Base-by-base conservation (phyloP, 2,797 vertebrate genomes). In the Myripristis murdjan region DNA sequence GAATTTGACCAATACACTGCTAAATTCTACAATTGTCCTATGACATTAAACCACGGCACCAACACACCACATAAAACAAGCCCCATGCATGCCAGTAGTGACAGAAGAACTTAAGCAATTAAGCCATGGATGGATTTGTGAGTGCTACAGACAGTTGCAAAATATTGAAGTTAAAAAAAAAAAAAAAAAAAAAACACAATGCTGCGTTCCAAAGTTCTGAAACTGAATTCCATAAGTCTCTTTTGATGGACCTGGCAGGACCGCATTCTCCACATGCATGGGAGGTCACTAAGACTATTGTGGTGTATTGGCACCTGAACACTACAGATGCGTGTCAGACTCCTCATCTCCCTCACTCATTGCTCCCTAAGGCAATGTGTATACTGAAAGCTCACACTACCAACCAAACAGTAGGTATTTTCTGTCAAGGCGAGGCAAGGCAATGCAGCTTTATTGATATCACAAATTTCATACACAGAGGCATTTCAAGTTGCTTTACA, bases 241-340 rank as follows among this genome's bases (percentile, higher is more conserved):
- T 48, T 54, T 46, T 24, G 7, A 11, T 24, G 28, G 7, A 20
- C 12, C 15, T 52, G 54, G 26, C 33, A 41, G 33, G 20, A 46
- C 23, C 26, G 23, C 61, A 70, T 64, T 64, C 54, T 64, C 18
- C 41, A 16, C 35, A 49, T 60, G 39, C 48, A 53, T 53, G n/a
- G 39, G 10, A 54, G 14, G 14, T 48, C 24, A 20, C 53, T 23
- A 46, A 46, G 18, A 65, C 24, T 43, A 24, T 26, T 52, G 35
- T 44, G 47, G 22, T 62, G 54, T 3, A 14, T 18, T 20, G 26
- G 10, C 43, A 62, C 14, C 7, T 16, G 14, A 51, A 35, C 47
- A 10, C 28, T 33, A 55, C 10, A 11, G n/a, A 10, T 41, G 6
- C 28, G 26, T 49, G 14, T 6, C n/a, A 22, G 2, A 24, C 46